Evolutionary conservation across 2,888 invertebrate species (phyloP), one percentile per base, ranked within the genome.

Genomic region (Eupithecia pulchellata): DNA sequence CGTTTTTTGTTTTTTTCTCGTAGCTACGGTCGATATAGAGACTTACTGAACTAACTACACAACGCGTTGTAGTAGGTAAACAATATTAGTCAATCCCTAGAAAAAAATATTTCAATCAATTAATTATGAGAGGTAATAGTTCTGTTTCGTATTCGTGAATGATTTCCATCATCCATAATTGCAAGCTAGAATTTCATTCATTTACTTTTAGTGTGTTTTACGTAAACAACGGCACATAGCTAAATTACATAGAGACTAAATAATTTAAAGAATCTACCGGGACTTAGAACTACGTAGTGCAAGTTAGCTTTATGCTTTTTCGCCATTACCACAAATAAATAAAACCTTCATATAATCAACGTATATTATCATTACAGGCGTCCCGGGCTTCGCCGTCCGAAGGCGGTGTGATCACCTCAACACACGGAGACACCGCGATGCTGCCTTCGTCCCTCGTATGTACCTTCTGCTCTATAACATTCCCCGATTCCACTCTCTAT

Each of bases 401-500:
- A 75, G 94, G 93, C 72, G 96, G 96, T 42, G 95, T 96, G 58
- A 97, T 96, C 70, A 97, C 97, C 34, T 97, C 97, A 2, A 97
- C 97, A 1, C 95, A 95, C 80, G 95, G 95, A 69, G 97, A 97
- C 55, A 95, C 94, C 84, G 76, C 92, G 88, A 70, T 95, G 80
- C 90, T 93, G 79, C 93, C 95, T 1, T 86, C 95, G 30, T 90
- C 95, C 39, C 95, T 97, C 65, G 97, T 97, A 82, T 99, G 99
- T 91, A 95, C 97, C 30, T 98, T 97, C 91, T 99, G 99, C 92
- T 97, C 98, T 81, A 98, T 99, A 84, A 96, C 97, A 63, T 99
- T 99, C 93, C 98, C 98, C 47, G 99, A 99, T 92, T 98, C 98
- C 86, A 99, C 99, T 0, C 95, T 99, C 70, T 99, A 99, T 93